phyloP scores from a whole-genome alignment of 2,888 invertebrate genomes.

The Dynastes hyllus region DNA sequence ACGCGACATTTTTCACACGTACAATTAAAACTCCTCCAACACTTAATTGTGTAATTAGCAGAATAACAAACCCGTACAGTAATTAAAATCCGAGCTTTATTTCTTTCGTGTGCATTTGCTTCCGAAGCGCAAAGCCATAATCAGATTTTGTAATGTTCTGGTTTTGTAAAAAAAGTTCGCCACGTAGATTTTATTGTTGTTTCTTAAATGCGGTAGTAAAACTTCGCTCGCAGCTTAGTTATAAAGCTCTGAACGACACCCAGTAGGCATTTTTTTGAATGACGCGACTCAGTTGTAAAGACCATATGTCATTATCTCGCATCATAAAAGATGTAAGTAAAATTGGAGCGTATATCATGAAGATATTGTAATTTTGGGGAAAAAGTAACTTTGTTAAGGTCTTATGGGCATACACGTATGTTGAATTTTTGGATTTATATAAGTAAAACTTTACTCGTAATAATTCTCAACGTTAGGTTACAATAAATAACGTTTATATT shows the following conservation, averaged over 20 bases:
- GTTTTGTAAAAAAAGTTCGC: constrained; percentile 25
- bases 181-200: constrained; percentile 7
- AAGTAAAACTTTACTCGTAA: no score
- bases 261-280: constrained; percentile 13
- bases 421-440: no score
- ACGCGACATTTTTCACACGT: not conserved
- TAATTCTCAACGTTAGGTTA: no score
- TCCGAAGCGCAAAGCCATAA: constrained; percentile 5
- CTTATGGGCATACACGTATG: no score
- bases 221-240: constrained; percentile 12
- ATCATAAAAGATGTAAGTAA: constrained; percentile 5
- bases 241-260: constrained; percentile 35
- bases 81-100: constrained; percentile 14
- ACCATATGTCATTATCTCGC: constrained; percentile 17
- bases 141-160: constrained; percentile 1
- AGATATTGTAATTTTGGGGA: not conserved
- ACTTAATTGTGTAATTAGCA: constrained; percentile 7
- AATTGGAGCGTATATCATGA: constrained; percentile 11
- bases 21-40: not conserved
- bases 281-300: not conserved
- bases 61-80: not conserved
- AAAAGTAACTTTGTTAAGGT: no score
- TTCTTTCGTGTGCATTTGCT: not conserved
- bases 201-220: constrained; percentile 6
- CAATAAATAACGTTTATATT: no score